Percentiles rank a stretch among this genome's conserved stretches.
Evolutionary conservation across 2,888 invertebrate genomes (phyloP).

Genomic region (Oxytorus armatus): DNA sequence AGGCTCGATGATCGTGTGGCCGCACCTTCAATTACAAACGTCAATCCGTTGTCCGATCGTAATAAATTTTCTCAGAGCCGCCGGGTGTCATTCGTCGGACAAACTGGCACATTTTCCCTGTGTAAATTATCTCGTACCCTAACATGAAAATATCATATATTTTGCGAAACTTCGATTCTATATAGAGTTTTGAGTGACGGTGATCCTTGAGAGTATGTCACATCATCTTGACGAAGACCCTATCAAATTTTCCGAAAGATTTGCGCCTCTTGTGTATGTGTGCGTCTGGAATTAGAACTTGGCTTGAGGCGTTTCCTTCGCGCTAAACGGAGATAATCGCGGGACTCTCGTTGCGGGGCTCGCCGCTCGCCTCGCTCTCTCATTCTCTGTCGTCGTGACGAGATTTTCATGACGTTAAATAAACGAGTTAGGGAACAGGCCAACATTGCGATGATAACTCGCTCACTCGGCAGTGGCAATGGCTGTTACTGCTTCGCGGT

Average conservation of each 20-base stretch:
- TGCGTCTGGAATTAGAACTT: constrained; percentile 63
- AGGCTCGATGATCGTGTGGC: not conserved
- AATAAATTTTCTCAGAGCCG: not conserved
- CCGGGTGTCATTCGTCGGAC: not conserved
- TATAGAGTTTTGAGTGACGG: not conserved
- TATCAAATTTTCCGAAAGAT: constrained; percentile 56
- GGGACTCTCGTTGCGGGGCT: too few species aligned
- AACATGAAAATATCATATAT: constrained; percentile 24
- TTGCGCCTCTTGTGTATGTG: constrained; percentile 23
- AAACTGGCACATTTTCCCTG: not conserved
- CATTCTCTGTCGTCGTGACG: constrained; percentile 47
- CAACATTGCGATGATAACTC: constrained; percentile 57
- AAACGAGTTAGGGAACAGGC: constrained; percentile 51
- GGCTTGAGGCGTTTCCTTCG: constrained; percentile 42
- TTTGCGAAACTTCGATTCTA: constrained; percentile 17
- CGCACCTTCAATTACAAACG: constrained; percentile 1
- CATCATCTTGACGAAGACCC: constrained; percentile 37
- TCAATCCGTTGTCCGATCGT: not conserved
- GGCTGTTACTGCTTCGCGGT: constrained; percentile 45
- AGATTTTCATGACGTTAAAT: constrained; percentile 46
- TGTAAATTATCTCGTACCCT: not conserved
- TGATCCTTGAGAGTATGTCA: constrained; percentile 54
- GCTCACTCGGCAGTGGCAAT: constrained; percentile 39
- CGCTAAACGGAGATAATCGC: constrained; percentile 57
- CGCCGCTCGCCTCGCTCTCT: too few species aligned